Base-by-base conservation (phyloP, 2,113 vertebrate species). In the Tachycineta bicolor region DNA sequence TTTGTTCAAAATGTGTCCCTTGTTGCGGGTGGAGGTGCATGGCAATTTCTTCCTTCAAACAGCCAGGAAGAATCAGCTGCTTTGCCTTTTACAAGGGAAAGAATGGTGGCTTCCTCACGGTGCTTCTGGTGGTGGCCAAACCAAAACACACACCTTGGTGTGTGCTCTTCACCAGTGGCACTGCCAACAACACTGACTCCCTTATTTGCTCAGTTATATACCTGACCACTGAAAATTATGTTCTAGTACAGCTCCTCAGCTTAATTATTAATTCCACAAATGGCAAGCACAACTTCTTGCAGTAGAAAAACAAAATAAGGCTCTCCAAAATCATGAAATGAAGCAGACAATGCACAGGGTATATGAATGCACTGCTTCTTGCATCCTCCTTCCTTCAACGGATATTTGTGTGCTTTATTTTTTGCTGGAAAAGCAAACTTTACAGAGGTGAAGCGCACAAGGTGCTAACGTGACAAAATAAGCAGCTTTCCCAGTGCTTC, bases 391-490 rank as follows among this genome's bases (percentile, higher is more conserved):
- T 78, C 50, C 59, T 62, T 70, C 75, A n/a, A 18, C 39, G 50
- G 6, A 23, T 75, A 21, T 46, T 82, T 46, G 64, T 33, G 31
- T 24, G 26, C 37, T 83, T 85, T 82, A 59, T 39, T 88, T 76
- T 76, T 14, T 19, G 80, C 62, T 34, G 41, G 52, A 70, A 91
- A 89, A 91, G 74, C 50, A 88, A 90, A 92, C 88, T 77, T 90
- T 3, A 33, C 59, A n/a, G 67, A 80, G 50, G 50, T 20, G 20
- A 79, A 95, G 80, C 60, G 55, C 14, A 12, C 15, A 12, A 69
- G 69, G 64, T 52, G 76, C 41, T 94, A 83, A 74, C 1, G 6
- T 4, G 23, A 82, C 47, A 77, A 58, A 92, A 37, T 37, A 37
- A 34, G 25, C 23, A 33, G n/a, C 39, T 67, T 55, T 73, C 34